Evolutionary conservation across 1,140 invertebrate genomes (phyloP).

Genomic region (Brachionus asplanchnoidis): DNA sequence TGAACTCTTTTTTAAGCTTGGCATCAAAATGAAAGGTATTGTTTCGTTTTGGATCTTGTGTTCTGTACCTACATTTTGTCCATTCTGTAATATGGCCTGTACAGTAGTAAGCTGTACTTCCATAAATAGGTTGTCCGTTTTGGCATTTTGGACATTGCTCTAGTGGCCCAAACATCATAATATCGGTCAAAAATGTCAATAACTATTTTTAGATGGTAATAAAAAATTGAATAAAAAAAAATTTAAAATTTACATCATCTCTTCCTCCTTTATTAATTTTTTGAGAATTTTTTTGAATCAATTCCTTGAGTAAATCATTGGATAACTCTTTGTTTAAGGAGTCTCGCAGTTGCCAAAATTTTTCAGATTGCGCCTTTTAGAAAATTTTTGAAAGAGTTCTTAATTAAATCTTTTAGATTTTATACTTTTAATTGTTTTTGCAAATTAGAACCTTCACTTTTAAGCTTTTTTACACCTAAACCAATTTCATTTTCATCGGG

Average conservation of each 20-base stretch:
- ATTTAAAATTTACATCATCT: conserved; percentile 60
- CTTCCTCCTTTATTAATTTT: conserved; percentile 66
- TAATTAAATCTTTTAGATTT: no score
- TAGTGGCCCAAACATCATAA: conserved; percentile 71
- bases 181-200: conserved; percentile 62
- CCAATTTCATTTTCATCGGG: conserved; percentile 44
- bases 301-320: conserved; percentile 58
- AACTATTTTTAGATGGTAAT: not conserved
- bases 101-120: conserved; percentile 73
- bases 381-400: not conserved
- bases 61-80: conserved; percentile 75
- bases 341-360: conserved; percentile 67
- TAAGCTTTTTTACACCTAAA: conserved; percentile 49
- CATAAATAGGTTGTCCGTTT: conserved; percentile 56
- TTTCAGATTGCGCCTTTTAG: not conserved
- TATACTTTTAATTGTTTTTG: conserved; percentile 52
- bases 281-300: conserved; percentile 68
- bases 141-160: conserved; percentile 72
- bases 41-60: conserved; percentile 67
- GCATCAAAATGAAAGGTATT: conserved; percentile 61
- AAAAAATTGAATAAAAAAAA: not conserved
- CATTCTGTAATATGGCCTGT: conserved; percentile 78
- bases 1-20: conserved; percentile 66
- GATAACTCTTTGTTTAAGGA: conserved; percentile 57
- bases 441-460: conserved; percentile 52